Percentiles rank a stretch among this genome's conserved stretches.
Evolutionary conservation across 2,888 invertebrate species (phyloP).

Genomic region (Sycophila texana): DNA sequence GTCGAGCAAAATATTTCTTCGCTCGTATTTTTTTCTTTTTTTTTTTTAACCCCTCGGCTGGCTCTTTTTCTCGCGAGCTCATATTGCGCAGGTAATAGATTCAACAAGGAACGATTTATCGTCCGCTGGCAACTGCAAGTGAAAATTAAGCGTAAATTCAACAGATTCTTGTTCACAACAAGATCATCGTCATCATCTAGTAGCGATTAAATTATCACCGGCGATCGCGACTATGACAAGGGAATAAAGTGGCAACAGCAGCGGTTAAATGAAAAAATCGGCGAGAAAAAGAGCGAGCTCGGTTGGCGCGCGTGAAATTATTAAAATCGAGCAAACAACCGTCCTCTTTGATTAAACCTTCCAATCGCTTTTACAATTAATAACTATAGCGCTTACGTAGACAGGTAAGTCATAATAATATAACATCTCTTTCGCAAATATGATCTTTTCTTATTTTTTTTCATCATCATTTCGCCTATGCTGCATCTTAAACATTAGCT

Average conservation of each 20-base stretch:
- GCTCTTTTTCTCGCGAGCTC: slow-evolving; percentile 34
- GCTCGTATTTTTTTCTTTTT: not conserved
- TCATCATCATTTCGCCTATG: slow-evolving; percentile 31
- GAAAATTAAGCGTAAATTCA: slow-evolving; percentile 41
- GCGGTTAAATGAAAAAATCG: slow-evolving; percentile 18
- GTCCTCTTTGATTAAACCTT: slow-evolving; percentile 47
- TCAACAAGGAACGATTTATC: slow-evolving; percentile 41
- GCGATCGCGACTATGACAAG: slow-evolving; percentile 15
- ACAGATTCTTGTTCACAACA: slow-evolving; percentile 34
- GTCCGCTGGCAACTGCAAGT: slow-evolving; percentile 25
- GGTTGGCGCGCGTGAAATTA: slow-evolving; percentile 25
- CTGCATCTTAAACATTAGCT: slow-evolving; percentile 68
- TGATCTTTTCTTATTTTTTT: slow-evolving; percentile 55
- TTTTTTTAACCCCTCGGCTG: not conserved
- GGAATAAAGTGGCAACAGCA: slow-evolving; percentile 25
- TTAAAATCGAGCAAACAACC: slow-evolving; percentile 56
- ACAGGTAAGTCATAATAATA: slow-evolving; percentile 62
- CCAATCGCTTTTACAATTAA: slow-evolving; percentile 38
- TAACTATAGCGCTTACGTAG: slow-evolving; percentile 54
- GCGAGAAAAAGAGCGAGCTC: slow-evolving; percentile 37
- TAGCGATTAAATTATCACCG: slow-evolving; percentile 9
- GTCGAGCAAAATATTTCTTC: not conserved
- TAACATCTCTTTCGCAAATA: slow-evolving; percentile 62
- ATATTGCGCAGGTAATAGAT: slow-evolving; percentile 9
- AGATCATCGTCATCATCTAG: slow-evolving; percentile 22